phyloP scores from a whole-genome alignment of 2,797 vertebrate genomes.

The Danio choprae region DNA sequence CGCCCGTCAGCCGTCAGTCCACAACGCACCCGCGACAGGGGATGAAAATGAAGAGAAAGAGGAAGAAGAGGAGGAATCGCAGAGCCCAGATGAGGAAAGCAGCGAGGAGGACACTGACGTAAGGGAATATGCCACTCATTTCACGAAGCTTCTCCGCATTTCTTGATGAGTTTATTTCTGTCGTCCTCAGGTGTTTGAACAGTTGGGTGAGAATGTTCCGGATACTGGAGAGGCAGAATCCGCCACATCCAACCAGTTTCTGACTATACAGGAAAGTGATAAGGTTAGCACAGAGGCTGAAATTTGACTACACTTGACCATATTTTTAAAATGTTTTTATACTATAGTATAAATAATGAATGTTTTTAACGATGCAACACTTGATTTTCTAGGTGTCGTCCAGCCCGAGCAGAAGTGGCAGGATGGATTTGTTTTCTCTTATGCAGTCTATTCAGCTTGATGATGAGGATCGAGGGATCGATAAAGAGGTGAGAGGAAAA shows the following conservation, averaged over 20 bases:
- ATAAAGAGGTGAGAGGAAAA: conserved; percentile 63
- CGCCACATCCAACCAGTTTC: conserved; percentile 52
- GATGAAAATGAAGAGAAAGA: conserved; percentile 56
- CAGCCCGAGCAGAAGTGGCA: conserved; percentile 78
- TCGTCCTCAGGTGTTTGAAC: conserved; percentile 73
- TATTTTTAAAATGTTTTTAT: not conserved
- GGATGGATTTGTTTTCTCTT: conserved; percentile 91
- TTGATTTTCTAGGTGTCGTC: conserved; percentile 58
- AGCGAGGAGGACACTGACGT: conserved; percentile 60
- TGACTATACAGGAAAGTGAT: conserved; percentile 72
- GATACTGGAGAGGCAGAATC: conserved; percentile 11
- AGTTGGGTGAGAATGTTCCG: not conserved
- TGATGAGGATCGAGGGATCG: conserved; percentile 69
- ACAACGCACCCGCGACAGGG: conserved; percentile 61
- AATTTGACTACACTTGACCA: not conserved
- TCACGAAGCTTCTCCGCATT: not conserved
- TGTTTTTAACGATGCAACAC: not conserved
- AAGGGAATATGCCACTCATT: conserved; percentile 10
- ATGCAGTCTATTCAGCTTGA: conserved; percentile 92
- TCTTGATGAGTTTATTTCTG: conserved; percentile 1
- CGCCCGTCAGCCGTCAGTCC: conserved; percentile 69
- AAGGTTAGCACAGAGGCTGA: conserved; percentile 65
- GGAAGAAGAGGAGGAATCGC: conserved; percentile 55
- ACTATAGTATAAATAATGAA: not conserved
- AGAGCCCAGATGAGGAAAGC: conserved; percentile 55